These are phyloP conservation scores for Hylomyscus alleni DNA, from an alignment of 2,797 vertebrate genomes.

Conservation along the genomic window DNA sequence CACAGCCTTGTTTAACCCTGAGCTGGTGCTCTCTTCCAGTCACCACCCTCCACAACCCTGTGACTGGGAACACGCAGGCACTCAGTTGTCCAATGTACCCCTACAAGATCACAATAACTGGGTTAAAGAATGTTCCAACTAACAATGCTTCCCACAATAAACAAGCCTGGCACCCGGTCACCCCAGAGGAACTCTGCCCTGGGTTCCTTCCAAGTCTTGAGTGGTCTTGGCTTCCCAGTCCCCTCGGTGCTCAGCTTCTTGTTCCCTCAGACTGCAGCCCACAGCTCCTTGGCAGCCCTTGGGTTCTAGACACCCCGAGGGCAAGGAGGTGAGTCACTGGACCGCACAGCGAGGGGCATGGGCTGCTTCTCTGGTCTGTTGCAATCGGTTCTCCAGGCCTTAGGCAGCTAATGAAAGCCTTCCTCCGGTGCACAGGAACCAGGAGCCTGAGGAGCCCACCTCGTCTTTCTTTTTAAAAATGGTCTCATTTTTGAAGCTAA, in stretches of 20 bases:
- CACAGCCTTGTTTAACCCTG: neutral
- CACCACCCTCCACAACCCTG: rapidly evolving
- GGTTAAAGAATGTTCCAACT: neutral
- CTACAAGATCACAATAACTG: neutral
- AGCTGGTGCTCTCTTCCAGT: neutral
- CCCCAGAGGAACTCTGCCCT: neutral
- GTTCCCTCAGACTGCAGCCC: neutral
- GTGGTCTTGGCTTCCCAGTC: neutral
- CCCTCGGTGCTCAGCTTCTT: neutral
- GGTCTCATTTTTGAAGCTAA: neutral
- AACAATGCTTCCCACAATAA: neutral
- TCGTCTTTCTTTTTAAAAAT: neutral
- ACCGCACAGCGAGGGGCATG: neutral
- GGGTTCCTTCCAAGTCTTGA: constrained; percentile 9
- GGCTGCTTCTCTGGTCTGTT: constrained; percentile 58
- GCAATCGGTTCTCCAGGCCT: constrained; percentile 41
- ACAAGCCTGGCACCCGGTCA: neutral
- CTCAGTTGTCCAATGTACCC: neutral
- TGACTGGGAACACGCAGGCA: neutral
- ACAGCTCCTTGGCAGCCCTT: neutral
- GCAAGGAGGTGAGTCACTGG: constrained; percentile 56
- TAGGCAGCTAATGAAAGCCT: constrained; percentile 53
- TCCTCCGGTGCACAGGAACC: neutral
- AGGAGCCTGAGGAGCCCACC: neutral
- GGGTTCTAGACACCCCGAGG: constrained; percentile 30